phyloP scores from a whole-genome alignment of 2,113 vertebrate genomes.

The Hemichromis elongatus region DNA sequence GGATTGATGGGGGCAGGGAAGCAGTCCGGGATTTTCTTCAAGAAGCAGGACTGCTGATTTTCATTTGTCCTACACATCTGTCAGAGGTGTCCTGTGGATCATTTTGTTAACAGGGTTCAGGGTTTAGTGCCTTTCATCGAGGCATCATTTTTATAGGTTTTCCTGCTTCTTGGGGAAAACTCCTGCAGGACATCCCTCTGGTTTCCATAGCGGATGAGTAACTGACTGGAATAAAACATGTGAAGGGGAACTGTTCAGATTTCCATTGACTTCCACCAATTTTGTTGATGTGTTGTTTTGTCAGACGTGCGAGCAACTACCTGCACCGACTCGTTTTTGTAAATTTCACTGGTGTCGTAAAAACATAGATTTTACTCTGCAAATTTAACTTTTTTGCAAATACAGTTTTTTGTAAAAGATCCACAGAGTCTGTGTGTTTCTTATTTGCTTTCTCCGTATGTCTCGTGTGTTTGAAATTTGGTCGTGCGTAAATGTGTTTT shows the following conservation, averaged over 20 bases:
- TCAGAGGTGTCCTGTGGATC: background rate
- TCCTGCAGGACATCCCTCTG: background rate
- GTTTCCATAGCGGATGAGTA: background rate
- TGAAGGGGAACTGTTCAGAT: background rate
- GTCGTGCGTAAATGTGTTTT: rapidly evolving
- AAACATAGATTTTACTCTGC: slow-evolving; percentile 49
- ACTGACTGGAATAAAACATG: background rate
- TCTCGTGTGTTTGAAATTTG: background rate
- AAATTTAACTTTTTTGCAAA: slow-evolving; percentile 57
- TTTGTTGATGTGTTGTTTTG: slow-evolving; percentile 13
- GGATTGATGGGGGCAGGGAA: background rate
- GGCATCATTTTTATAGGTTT: background rate
- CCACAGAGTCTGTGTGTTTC: background rate
- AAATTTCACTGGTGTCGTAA: slow-evolving; percentile 62
- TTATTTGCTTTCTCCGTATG: background rate
- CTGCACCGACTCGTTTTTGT: slow-evolving; percentile 45
- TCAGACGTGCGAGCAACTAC: background rate
- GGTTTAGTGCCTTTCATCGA: background rate
- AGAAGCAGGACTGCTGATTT: background rate
- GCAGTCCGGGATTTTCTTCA: background rate
- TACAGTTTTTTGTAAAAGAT: slow-evolving; percentile 66
- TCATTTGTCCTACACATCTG: background rate
- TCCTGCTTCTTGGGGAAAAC: background rate
- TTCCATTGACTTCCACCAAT: background rate
- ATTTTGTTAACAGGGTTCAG: background rate